Evolutionary conservation across 2,797 vertebrate species (phyloP).

Genomic region (Balearica regulorum): DNA sequence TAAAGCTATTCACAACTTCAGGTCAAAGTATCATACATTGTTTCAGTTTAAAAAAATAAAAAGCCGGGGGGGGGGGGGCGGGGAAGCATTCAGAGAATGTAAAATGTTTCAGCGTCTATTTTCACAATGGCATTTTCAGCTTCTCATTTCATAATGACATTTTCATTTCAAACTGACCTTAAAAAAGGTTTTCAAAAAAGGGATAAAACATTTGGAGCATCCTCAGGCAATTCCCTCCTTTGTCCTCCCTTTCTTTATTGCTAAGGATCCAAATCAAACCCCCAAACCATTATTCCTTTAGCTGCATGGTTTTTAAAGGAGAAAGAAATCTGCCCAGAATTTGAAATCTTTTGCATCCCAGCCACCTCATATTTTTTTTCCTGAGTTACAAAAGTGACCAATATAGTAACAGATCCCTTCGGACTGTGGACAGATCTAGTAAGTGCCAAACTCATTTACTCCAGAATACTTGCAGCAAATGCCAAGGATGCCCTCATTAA

Average conservation of each 20-base stretch:
- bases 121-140: neutral
- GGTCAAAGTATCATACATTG: neutral
- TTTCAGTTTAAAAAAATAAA: neutral
- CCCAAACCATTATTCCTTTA: neutral
- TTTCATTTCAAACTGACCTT: slow-evolving; percentile 37
- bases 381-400: neutral
- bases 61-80: too few relatives aligned
- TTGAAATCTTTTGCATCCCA: neutral
- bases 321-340: neutral
- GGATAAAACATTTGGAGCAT: neutral
- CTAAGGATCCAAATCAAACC: neutral
- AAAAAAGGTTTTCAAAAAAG: neutral
- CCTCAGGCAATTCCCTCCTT: neutral
- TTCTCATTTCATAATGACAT: neutral
- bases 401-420: neutral
- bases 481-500: slow-evolving; percentile 2
- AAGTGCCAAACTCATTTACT: neutral
- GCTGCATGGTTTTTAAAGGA: neutral
- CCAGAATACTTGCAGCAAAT: neutral
- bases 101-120: slow-evolving; percentile 5
- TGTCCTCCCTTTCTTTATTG: neutral
- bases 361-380: neutral
- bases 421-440: neutral
- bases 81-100: neutral
- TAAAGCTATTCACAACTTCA: neutral